phyloP scores from a whole-genome alignment of 2,888 invertebrate genomes.

The Timema cristinae region DNA sequence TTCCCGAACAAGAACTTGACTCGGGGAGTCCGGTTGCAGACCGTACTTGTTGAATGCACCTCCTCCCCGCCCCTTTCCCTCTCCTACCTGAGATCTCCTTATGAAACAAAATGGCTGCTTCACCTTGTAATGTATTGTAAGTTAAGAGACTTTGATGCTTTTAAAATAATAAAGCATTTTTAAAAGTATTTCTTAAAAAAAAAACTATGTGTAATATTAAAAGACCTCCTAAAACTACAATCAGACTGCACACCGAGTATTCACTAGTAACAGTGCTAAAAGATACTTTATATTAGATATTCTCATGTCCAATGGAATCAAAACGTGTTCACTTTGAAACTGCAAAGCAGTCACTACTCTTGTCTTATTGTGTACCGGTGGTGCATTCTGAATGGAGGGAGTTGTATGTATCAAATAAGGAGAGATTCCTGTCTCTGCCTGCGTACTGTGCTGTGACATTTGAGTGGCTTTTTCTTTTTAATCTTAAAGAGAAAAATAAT shows the following conservation, averaged over 20 bases:
- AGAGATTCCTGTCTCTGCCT: constrained; percentile 33
- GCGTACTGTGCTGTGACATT: constrained; percentile 46
- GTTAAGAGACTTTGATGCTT: no score
- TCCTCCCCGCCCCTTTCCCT: background rate
- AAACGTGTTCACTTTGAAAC: constrained; percentile 38
- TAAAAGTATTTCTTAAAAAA: constrained; percentile 9
- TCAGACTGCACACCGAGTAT: constrained; percentile 51
- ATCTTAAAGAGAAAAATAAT: no score
- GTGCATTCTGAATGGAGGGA: no score
- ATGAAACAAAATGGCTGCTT: constrained; percentile 25
- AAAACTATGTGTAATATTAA: constrained; percentile 13
- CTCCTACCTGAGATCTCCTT: constrained; percentile 43
- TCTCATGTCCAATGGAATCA: constrained; percentile 28
- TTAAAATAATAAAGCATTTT: constrained; percentile 4
- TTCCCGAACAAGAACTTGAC: no score
- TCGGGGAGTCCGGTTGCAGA: no score
- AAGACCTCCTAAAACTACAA: constrained; percentile 42
- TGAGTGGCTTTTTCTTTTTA: constrained; percentile 53
- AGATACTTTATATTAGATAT: constrained; percentile 22
- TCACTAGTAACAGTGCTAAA: constrained; percentile 33
- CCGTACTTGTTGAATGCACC: no score
- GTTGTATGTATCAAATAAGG: background rate
- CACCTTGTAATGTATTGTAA: constrained; percentile 15
- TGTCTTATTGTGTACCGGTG: no score
- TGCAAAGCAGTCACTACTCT: no score